Base-by-base conservation (phyloP, 2,113 vertebrate species). In the Lagopus muta region DNA sequence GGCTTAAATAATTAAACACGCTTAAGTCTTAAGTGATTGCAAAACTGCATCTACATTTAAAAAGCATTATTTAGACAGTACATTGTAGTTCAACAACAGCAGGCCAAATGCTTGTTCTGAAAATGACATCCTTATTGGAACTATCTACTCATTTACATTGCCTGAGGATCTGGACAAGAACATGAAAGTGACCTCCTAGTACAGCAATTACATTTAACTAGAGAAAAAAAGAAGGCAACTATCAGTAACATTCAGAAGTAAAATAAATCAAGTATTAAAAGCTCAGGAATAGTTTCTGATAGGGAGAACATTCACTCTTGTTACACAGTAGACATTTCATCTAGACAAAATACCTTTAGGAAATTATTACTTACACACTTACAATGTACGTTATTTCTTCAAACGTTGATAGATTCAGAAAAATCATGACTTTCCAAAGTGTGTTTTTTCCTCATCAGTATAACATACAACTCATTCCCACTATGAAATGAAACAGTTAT, bases 41-140 rank as follows among this genome's bases (percentile, higher is more conserved):
- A 92, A 61, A 86, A 95, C 50, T 30, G 30, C 65, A 71, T 73
- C 76, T 75, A 55, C 34, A 48, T 78, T 83, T 77, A 34, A 78
- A 83, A 90, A 91, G 36, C 43, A 88, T 38, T 69, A 32, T 88
- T 90, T 86, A 84, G 86, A 88, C 73, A 67, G 73, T 70, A 57
- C 86, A 75, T 72, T 93, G 77, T 52, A 65, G 52, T 86, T 86
- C 28, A 89, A 85, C 81, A 95, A 81, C 77, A 72, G 57, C 61
- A 94, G 77, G 48, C 57, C 83, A 93, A 93, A 92, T 25, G 14
- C 30, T 82, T 65, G 45, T 74, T 82, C 64, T 76, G 20, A 64
- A 86, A 78, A 17, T 34, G 61, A 67, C 72, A 86, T 65, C 48
- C 40, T 84, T 52, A 83, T 38, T 34, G 25, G 55, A 91, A 61